Conservation (phyloP, 2,113 vertebrate species). For the Chroicocephalus ridibundus region DNA sequence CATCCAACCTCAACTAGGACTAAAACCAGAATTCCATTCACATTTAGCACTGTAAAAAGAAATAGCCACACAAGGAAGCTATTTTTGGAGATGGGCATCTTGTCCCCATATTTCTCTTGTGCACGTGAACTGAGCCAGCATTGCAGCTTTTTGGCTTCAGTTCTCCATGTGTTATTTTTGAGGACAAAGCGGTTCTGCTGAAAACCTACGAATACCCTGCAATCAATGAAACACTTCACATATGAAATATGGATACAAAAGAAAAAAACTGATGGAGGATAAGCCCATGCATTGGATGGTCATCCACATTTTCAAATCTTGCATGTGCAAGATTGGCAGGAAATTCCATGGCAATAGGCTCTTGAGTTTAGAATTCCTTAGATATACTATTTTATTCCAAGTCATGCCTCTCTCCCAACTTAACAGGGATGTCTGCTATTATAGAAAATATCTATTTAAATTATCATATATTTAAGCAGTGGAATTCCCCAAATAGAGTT, state of each 20-base stretch:
- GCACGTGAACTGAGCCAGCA: neutral
- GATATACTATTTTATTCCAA: neutral
- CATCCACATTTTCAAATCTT: slow-evolving; percentile 5
- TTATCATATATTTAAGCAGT: neutral
- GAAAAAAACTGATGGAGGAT: neutral
- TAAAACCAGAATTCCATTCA: neutral
- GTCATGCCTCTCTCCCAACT: neutral
- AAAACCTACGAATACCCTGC: neutral
- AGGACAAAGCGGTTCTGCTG: neutral
- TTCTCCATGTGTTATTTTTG: neutral
- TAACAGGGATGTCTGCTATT: neutral
- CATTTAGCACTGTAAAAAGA: neutral
- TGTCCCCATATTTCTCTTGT: neutral
- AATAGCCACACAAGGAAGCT: neutral
- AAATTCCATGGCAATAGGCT: slow-evolving; percentile 16
- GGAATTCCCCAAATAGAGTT: neutral
- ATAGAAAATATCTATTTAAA: neutral
- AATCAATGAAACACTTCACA: neutral
- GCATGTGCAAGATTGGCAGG: neutral
- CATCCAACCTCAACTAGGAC: neutral
- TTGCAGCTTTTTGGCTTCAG: neutral
- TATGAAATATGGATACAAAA: neutral
- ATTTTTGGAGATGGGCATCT: neutral
- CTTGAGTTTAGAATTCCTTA: neutral
- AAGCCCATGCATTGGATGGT: neutral